Percentiles rank a stretch among this genome's conserved stretches.
Evolutionary conservation across 2,888 invertebrate genomes (phyloP).

Genomic region (Podotricha telesiphe): DNA sequence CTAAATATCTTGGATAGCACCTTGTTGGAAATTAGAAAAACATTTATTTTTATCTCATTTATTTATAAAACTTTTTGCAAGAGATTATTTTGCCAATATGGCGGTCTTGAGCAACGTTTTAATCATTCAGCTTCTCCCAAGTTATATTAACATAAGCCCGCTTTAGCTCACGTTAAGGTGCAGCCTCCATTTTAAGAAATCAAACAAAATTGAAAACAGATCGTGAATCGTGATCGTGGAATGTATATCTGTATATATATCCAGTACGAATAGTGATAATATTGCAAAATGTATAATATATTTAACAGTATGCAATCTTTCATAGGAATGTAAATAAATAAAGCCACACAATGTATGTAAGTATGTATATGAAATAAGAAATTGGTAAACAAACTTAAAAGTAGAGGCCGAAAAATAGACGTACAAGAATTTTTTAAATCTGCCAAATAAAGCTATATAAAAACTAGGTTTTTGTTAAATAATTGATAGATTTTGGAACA

Average conservation of each 20-base stretch:
- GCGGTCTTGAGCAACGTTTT: not conserved
- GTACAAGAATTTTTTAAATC: too few species aligned
- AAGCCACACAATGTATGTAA: too few species aligned
- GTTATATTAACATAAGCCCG: constrained; percentile 14
- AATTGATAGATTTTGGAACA: too few species aligned
- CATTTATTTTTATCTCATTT: not conserved
- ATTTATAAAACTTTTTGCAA: not conserved
- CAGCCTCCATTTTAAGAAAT: constrained; percentile 28
- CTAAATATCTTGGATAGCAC: not conserved
- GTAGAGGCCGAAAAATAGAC: too few species aligned
- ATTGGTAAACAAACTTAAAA: too few species aligned
- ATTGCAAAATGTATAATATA: not conserved
- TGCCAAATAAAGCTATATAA: too few species aligned
- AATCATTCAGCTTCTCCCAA: constrained; percentile 6
- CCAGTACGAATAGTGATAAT: not conserved
- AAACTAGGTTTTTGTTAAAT: too few species aligned
- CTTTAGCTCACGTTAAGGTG: constrained; percentile 16
- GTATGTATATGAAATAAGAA: too few species aligned
- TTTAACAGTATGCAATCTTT: not conserved
- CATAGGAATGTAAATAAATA: not conserved
- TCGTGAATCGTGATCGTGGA: constrained; percentile 2
- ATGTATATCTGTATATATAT: constrained; percentile 6
- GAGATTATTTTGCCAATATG: not conserved
- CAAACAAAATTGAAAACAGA: constrained; percentile 19
- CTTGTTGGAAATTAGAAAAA: not conserved